Percentiles rank a stretch among this genome's conserved stretches.
These are phyloP conservation scores for Drosophila anomelani DNA, from an alignment of 2,888 invertebrate species.

Conservation along the genomic window DNA sequence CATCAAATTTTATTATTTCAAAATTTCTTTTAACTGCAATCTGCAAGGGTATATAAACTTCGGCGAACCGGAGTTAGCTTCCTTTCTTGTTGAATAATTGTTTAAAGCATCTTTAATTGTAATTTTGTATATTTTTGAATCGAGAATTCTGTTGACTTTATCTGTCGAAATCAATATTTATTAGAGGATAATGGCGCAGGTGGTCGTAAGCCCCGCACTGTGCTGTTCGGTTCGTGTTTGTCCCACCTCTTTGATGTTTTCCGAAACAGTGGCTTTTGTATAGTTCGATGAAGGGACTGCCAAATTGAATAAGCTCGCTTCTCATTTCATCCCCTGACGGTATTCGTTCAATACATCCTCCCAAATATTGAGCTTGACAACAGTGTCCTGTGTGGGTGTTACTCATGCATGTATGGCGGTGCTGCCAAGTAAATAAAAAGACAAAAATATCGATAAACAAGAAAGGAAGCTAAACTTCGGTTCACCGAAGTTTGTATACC, in stretches of 20 bases:
- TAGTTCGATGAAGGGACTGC: constrained; percentile 23
- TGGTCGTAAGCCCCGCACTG: constrained; percentile 15
- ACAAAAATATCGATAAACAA: not conserved
- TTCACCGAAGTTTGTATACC: too few species aligned
- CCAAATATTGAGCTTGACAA: constrained; percentile 39
- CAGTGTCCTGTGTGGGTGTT: not conserved
- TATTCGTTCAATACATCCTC: constrained; percentile 66
- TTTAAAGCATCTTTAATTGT: not conserved
- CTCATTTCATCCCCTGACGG: constrained; percentile 57
- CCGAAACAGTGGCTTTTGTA: constrained; percentile 20
- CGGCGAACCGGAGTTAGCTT: too few species aligned
- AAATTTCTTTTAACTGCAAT: too few species aligned
- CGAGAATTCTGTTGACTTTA: constrained; percentile 62
- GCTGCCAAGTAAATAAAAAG: not conserved
- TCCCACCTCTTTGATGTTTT: constrained; percentile 48
- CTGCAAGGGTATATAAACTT: too few species aligned
- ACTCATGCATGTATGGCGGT: not conserved
- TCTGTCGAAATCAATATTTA: constrained; percentile 74
- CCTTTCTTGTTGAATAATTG: constrained; percentile 46
- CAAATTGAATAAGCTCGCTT: constrained; percentile 63
- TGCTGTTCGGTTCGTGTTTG: not conserved
- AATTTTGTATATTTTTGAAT: not conserved
- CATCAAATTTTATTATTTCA: too few species aligned
- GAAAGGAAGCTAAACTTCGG: too few species aligned
- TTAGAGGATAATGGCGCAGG: constrained; percentile 65